Base-by-base conservation (phyloP, 2,888 invertebrate species). In the Cyclophora punctaria region DNA sequence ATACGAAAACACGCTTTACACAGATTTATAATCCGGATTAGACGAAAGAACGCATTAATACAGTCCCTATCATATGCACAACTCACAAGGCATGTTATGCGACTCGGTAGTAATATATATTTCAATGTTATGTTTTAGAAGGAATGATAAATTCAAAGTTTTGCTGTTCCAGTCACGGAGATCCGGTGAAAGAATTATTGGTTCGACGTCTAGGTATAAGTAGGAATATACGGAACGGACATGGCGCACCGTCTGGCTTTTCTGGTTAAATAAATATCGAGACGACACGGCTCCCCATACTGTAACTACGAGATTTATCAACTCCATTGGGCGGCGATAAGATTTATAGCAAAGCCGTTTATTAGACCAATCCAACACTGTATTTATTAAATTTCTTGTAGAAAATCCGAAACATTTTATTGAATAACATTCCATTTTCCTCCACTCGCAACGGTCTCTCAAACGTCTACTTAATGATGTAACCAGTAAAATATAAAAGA, bases 61-160 rank as follows among this genome's bases (percentile, higher is more conserved):
- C 60, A 48, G 49, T 59, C 62, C 50, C 62, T 56, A 51, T 49
- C 44, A 53, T 41, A 37, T 37, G 37, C 37, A 37, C 37, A 37
- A 5, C 44, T 34, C 20, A 44, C 33, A 44, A 33, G 4, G 4
- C 34, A 34, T 34, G 20, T 44, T 34, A 7, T 20, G 37, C 5
- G 4, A 37, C 50, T 55, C 62, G 65, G 60, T 69, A 67, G 63
- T 59, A 69, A 79, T 73, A 71, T 70, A 67, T 68, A 71, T 73
- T 76, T 74, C 72, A 71, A 73, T 51, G 54, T 54, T 47, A 52
- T 70, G 71, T 73, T 78, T 78, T 75, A 44, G 6, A 80, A 78
- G 81, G 80, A 82, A 83, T 83, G 77, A 78, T 74, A 74, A 80
- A 80, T 74, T 72, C 73, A 69, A 80, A 84, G 77, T 83, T 79